These are phyloP conservation scores for Diogma glabrata DNA, from an alignment of 2,888 invertebrate species.

Conservation along the genomic window DNA sequence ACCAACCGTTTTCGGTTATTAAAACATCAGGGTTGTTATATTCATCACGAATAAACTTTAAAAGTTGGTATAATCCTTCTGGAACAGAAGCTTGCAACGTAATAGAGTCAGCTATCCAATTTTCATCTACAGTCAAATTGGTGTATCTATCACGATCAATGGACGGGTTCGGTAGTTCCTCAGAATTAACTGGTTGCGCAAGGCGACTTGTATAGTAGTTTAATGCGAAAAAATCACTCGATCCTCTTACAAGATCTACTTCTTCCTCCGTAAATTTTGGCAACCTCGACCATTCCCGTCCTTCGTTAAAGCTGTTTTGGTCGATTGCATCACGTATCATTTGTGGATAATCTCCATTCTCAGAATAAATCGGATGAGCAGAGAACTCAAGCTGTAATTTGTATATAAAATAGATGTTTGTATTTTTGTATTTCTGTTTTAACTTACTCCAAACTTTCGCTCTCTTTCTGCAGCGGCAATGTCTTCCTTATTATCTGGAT, in stretches of 20 bases:
- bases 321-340: conserved; percentile 26
- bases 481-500: conserved; percentile 18
- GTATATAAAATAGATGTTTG: conserved; percentile 18
- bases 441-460: neutral
- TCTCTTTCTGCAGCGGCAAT: conserved; percentile 11
- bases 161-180: conserved; percentile 8
- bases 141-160: neutral
- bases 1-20: conserved; percentile 3
- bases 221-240: conserved; percentile 27
- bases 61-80: neutral
- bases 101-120: conserved; percentile 3
- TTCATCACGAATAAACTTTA: neutral
- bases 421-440: neutral
- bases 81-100: neutral
- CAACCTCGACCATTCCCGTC: conserved; percentile 25
- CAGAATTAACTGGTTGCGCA: conserved; percentile 10
- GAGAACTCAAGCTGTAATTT: conserved; percentile 24
- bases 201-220: conserved; percentile 27
- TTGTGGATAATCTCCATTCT: conserved; percentile 28
- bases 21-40: neutral
- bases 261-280: conserved; percentile 13
- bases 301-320: conserved; percentile 27
- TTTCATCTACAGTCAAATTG: neutral
- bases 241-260: conserved; percentile 15
- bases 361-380: conserved; percentile 25